A percentile compares a stretch with the other conserved stretches of the same genome.
phyloP scores from a whole-genome alignment of 2,797 vertebrate genomes.

The Scleropages formosus region DNA sequence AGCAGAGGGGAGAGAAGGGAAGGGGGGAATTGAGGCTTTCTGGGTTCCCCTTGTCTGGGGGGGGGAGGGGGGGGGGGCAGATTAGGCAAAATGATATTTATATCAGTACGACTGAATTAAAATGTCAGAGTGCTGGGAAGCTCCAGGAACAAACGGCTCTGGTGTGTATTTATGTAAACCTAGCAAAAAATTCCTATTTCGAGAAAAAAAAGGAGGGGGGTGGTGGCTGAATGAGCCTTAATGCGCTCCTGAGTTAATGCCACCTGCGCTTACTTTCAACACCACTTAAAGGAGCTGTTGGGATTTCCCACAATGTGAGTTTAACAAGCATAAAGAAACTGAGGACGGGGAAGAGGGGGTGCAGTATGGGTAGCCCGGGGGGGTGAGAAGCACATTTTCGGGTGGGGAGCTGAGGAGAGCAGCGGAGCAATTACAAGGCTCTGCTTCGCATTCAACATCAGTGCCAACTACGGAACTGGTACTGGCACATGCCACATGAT shows the following conservation, averaged over 20 bases:
- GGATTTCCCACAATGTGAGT: constrained; percentile 57
- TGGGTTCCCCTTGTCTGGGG: constrained; percentile 27
- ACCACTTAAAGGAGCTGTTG: constrained; percentile 62
- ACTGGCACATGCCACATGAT: no score
- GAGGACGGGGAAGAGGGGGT: constrained; percentile 13
- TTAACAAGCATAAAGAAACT: constrained; percentile 58
- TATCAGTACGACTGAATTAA: constrained; percentile 70
- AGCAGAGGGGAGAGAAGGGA: constrained; percentile 38
- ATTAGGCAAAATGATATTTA: constrained; percentile 78
- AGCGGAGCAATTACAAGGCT: constrained; percentile 30
- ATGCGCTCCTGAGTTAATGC: constrained; percentile 57
- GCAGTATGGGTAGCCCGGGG: neutral
- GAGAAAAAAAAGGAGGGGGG: constrained; percentile 49
- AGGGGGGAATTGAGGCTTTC: constrained; percentile 32
- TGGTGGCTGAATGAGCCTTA: constrained; percentile 54
- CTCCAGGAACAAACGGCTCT: constrained; percentile 55
- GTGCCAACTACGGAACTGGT: no score
- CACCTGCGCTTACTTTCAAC: constrained; percentile 63
- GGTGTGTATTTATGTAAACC: constrained; percentile 50
- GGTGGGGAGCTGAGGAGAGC: constrained; percentile 44
- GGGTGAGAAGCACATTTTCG: constrained; percentile 32
- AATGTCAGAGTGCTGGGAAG: constrained; percentile 59
- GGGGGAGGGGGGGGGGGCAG: constrained; percentile 37
- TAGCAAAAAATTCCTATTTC: constrained; percentile 53
- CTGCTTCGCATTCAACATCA: constrained; percentile 21